Percentiles rank a stretch among this genome's conserved stretches.
These are phyloP conservation scores for Plagiodera versicolora DNA, from an alignment of 2,888 invertebrate species.

Conservation along the genomic window DNA sequence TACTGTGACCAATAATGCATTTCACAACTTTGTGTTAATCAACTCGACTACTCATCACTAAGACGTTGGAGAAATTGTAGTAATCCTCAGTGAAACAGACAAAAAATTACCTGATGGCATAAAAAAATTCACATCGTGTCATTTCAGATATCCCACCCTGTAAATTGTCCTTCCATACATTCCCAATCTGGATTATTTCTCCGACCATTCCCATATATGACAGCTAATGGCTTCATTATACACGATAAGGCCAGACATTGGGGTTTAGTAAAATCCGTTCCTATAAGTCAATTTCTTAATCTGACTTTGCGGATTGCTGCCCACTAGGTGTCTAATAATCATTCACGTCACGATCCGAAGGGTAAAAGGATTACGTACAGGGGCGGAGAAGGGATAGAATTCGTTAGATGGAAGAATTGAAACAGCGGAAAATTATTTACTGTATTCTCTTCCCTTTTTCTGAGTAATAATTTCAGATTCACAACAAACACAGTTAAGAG, in stretches of 20 bases:
- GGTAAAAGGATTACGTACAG: slow-evolving; percentile 28
- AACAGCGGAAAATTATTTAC: neutral
- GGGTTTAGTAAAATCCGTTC: slow-evolving; percentile 30
- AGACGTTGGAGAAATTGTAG: too few relatives aligned
- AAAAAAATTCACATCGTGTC: too few relatives aligned
- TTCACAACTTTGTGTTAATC: too few relatives aligned
- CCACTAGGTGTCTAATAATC: slow-evolving; percentile 41
- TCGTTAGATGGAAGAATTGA: neutral
- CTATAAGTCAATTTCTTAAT: slow-evolving; percentile 42
- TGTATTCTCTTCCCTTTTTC: neutral
- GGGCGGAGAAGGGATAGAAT: slow-evolving; percentile 4
- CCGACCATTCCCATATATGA: slow-evolving; percentile 22
- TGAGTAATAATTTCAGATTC: too few relatives aligned
- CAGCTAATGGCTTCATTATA: slow-evolving; percentile 32
- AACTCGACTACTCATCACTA: too few relatives aligned
- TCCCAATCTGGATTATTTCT: slow-evolving; percentile 13
- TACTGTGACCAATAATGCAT: too few relatives aligned
- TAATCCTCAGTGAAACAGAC: too few relatives aligned
- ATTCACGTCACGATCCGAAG: slow-evolving; percentile 40
- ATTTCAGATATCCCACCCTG: too few relatives aligned
- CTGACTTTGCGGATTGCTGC: slow-evolving; percentile 39
- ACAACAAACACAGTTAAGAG: too few relatives aligned
- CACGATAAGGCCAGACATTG: slow-evolving; percentile 32
- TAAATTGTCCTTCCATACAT: too few relatives aligned
- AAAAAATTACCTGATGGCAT: too few relatives aligned